phyloP scores from a whole-genome alignment of 2,797 vertebrate genomes.

The Mastacembelus armatus region DNA sequence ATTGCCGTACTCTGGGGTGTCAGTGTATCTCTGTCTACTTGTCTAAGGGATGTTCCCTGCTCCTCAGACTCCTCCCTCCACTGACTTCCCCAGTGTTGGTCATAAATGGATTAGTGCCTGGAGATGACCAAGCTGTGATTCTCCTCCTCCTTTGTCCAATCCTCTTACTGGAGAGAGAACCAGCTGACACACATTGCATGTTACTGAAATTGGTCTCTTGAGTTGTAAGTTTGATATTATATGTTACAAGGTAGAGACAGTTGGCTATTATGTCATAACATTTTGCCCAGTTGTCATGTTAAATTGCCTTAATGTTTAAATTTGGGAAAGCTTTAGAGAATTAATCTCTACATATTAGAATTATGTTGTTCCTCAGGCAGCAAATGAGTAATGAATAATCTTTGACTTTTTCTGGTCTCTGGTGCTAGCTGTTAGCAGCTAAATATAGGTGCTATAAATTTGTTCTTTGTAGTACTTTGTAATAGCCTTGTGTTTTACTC shows the following conservation, averaged over 20 bases:
- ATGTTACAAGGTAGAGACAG: not conserved
- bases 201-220: slow-evolving; percentile 18
- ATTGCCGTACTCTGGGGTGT: too few relatives aligned
- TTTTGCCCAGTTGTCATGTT: not conserved
- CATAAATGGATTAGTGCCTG: slow-evolving; percentile 59
- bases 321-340: not conserved
- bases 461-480: not conserved
- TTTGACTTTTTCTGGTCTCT: too few relatives aligned
- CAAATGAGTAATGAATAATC: not conserved
- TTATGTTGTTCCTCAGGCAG: not conserved
- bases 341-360: not conserved
- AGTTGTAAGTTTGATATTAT: not conserved
- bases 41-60: not conserved
- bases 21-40: slow-evolving; percentile 20
- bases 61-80: not conserved
- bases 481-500: too few relatives aligned
- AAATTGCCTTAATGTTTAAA: not conserved
- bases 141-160: slow-evolving; percentile 45
- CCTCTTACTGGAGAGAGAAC: slow-evolving; percentile 50
- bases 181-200: slow-evolving; percentile 26
- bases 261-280: not conserved
- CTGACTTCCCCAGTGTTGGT: slow-evolving; percentile 1
- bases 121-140: slow-evolving; percentile 19
- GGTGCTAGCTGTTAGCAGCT: too few relatives aligned
- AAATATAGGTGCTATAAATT: not conserved